Evolutionary conservation across 1,140 invertebrate species (phyloP), one percentile per base, ranked within the genome.

Genomic region (Coenobita brevimanus): DNA sequence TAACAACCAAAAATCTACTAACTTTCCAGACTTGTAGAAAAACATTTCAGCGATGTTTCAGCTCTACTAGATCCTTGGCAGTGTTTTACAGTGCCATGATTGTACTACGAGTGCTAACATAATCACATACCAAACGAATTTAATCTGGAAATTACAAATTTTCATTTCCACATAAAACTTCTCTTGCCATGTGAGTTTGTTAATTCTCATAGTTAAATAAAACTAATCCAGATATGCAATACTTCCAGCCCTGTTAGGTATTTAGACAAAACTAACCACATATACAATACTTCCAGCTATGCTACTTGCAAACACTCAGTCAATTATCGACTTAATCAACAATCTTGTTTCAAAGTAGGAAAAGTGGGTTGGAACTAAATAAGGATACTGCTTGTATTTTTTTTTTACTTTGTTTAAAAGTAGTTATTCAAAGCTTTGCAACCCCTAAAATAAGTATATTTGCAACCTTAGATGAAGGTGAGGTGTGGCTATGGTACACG

Each of bases 311-410:
- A 87, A 87, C 84, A 41, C 84, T 87, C 84, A 87, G 84, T 87
- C 84, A 87, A 87, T 79, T 87, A 87, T 87, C 84, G 84, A 87
- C 84, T 79, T 87, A 87, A 87, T 87, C 84, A 87, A 80, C 84
- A 87, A 87, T 80, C 75, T 87, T 87, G 57, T 67, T 87, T 87
- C 84, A 87, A 87, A 87, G 84, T 87, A 87, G 84, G 84, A 87
- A 80, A 87, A 75, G 84, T 87, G 84, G 82, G 84, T 87, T 50
- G 76, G 84, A 87, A 75, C 60, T 87, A 50, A 79, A 87, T 69
- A 80, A 80, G 76, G 36, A 87, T 85, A 85, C 54, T 76, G 62
- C 76, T 75, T 85, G 82, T 76, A 85, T 64, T 46, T 33, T 71
- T 82, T 54, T 75, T 84, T 57, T 36, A 21, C 54, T 84, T 73